Conservation (phyloP, 2,888 invertebrate species). For the Parapristionchus giblindavisi region DNA sequence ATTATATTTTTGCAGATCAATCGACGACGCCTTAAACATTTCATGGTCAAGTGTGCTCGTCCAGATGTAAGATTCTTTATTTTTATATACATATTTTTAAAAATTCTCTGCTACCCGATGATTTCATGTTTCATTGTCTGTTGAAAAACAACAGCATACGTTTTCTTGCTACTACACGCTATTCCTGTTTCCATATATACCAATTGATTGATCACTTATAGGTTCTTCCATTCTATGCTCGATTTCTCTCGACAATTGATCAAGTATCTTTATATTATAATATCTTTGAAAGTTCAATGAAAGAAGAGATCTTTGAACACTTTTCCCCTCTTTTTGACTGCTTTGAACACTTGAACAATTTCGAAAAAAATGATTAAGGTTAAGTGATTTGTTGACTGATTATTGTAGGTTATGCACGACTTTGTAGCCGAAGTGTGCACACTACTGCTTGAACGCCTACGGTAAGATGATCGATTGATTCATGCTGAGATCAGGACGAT, state of each 20-base stretch:
- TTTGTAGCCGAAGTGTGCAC: conserved; percentile 31
- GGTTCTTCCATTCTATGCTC: conserved; percentile 64
- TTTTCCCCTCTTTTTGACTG: not conserved
- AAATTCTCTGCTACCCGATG: too few species aligned
- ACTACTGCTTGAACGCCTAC: conserved; percentile 3
- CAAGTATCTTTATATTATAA: conserved; percentile 41
- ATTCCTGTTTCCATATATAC: too few species aligned
- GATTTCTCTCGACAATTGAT: conserved; percentile 61
- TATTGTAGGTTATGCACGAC: conserved; percentile 52
- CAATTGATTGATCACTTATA: conserved; percentile 56
- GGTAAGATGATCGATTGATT: not conserved
- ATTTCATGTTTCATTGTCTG: too few species aligned
- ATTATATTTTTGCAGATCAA: conserved; percentile 18
- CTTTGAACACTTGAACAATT: not conserved
- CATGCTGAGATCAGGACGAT: not conserved
- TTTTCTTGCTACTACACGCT: too few species aligned
- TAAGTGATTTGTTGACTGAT: not conserved
- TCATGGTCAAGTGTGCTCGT: conserved; percentile 27
- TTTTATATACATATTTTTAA: not conserved
- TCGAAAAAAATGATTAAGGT: not conserved
- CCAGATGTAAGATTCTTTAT: not conserved
- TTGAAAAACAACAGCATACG: too few species aligned
- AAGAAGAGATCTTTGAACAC: not conserved
- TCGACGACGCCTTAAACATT: conserved; percentile 27
- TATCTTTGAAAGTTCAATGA: not conserved